Evolutionary conservation across 2,797 vertebrate genomes (phyloP), one percentile per base, ranked within the genome.

Genomic region (Ctenosaura bakeri): DNA sequence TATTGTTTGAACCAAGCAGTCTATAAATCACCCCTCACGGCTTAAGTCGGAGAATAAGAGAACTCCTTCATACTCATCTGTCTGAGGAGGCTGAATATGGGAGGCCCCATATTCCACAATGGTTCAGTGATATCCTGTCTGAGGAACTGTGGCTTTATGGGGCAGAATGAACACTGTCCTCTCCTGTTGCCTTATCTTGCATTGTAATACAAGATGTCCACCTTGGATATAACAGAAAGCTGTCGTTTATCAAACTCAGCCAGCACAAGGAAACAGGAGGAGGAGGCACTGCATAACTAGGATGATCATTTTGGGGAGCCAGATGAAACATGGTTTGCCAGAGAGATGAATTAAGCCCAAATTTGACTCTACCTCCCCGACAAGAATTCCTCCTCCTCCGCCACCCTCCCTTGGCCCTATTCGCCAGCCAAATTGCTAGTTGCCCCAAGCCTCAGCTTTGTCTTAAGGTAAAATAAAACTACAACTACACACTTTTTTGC

Each of bases 401-500:
- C 18, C 74, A 12, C 32, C 42, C 29, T 6, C 20, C 20, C 73
- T 46, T 0, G 0, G 20, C 0, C n/a, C 22, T 16, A 4, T 5
- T 94, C 92, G 62, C 96, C 97, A 97, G 96, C 94, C 96, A 96
- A 96, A 97, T 88, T 95, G 94, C 93, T 86, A 80, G 94, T 99
- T 99, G 98, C 98, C 98, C 35, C 98, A 98, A 99, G 98, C 97
- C 98, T 99, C 98, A 94, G 98, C 98, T 98, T 98, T 96, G 97
- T 98, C 98, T 98, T 98, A 99, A 99, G 99, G 98, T 99, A 99
- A 99, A 99, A 99, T 99, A 99, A 99, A 99, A 99, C 99, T 99
- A 99, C 99, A 99, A 99, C 99, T 99, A 99, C 99, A 99, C 99
- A 99, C 99, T 99, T 99, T 99, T 99, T 99, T 99, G 99, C 99